These are phyloP conservation scores for Pelosia muscerda DNA, from an alignment of 2,888 invertebrate genomes.

Conservation along the genomic window DNA sequence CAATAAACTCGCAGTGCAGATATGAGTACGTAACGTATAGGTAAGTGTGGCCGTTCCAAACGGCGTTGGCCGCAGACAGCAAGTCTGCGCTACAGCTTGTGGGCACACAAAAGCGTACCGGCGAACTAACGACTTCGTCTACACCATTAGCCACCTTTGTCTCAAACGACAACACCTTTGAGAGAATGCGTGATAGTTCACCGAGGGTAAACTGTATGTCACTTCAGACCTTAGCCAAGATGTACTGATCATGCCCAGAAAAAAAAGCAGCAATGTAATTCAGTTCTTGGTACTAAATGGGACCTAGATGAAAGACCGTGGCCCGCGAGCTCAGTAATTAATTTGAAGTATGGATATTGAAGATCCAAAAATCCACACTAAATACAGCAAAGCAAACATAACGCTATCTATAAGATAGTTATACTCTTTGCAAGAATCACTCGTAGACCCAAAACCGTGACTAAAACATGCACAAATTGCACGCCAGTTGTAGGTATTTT, in stretches of 20 bases:
- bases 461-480: constrained; percentile 6
- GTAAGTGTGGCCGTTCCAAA: background rate
- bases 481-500: background rate
- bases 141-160: constrained; percentile 4
- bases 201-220: background rate
- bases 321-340: background rate
- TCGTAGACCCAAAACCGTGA: background rate
- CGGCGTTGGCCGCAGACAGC: constrained; percentile 12
- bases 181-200: background rate
- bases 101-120: constrained; percentile 7
- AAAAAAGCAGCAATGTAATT: background rate
- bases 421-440: background rate
- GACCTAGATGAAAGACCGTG: too few relatives aligned
- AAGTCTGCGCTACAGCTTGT: constrained; percentile 1
- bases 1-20: background rate
- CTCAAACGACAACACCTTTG: background rate
- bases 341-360: too few relatives aligned
- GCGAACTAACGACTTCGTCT: constrained; percentile 7
- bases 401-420: background rate
- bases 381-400: background rate
- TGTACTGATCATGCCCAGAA: background rate
- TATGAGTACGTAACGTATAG: background rate
- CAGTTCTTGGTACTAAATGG: background rate
- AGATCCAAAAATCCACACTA: too few relatives aligned
- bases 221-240: background rate